Evolutionary conservation across 30 jellyfish, hydroid and myxozoan genomes (phyloP), one percentile per base, ranked within the genome.

Genomic region (Mastigias papua): DNA sequence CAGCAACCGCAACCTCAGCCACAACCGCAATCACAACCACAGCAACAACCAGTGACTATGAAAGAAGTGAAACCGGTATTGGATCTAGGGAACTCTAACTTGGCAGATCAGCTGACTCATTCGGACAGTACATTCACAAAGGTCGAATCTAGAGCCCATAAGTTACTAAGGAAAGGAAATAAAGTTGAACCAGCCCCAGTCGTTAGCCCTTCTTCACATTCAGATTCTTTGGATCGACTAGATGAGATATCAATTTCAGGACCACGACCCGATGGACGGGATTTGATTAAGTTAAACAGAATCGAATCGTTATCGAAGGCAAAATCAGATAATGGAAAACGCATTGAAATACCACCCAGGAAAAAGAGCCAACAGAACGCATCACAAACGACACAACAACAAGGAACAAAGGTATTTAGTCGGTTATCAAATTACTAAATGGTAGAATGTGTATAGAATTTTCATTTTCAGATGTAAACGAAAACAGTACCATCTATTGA

Each of bases 181-280:
- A 85, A 85, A 42, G 94, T 85, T 34, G 94, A 85, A 66, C 94
- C 94, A 32, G 94, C 94, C 22, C 94, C 94, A 0, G 22, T 68
- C 42, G 67, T 37, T 34, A 60, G 75, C 35, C 22, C 62, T n/a
- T 75, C 17, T 6, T 29, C 70, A 29, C 73, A 73, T 49, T 34
- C 54, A 17, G 90, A 80, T 22, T 72, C 96, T 17, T 32, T 94
- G 72, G 99, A 96, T 51, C 84, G 87, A 48, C 95, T 96, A 9
- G 99, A 96, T 79, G 99, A 96, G 22, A 90, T 96, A 23, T 88
- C 98, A 34, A 87, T 96, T 19, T 80, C 97, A n/a, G 99, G 97
- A 90, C 99, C 99, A 46, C 90, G 82, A 60, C 97, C 97, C 9
- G 98, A 95, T 51, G 93, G 80, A 46, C 73, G 92, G 69, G 97